Conservation (phyloP, 2,797 vertebrate genomes). For the Siniperca scherzeri region DNA sequence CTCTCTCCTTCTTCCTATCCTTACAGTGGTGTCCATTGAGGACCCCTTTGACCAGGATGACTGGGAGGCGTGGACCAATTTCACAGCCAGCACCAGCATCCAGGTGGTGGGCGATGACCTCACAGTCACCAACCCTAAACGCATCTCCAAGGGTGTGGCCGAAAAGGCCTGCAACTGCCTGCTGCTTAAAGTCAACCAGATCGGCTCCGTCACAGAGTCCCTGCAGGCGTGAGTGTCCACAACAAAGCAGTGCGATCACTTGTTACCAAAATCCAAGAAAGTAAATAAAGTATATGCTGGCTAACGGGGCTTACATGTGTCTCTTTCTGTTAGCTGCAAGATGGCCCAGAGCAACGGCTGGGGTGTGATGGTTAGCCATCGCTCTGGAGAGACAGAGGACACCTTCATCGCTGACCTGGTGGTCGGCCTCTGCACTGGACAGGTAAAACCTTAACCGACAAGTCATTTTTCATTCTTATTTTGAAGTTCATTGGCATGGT, state of each 20-base stretch:
- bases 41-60: conserved; percentile 99
- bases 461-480: neutral
- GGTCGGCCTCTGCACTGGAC: conserved; percentile 98
- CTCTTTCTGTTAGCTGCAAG: conserved; percentile 90
- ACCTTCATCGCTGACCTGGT: conserved; percentile 99
- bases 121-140: conserved; percentile 98
- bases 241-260: neutral
- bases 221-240: conserved; percentile 93
- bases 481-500: neutral
- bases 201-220: conserved; percentile 96
- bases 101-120: conserved; percentile 99
- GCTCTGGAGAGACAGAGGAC: conserved; percentile 98
- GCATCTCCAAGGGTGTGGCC: conserved; percentile 91
- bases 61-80: conserved; percentile 95
- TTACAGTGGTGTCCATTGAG: conserved; percentile 96
- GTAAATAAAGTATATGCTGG: neutral
- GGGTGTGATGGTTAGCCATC: conserved; percentile 99
- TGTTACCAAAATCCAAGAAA: neutral
- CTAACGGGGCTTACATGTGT: neutral
- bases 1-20: neutral
- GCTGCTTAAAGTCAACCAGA: conserved; percentile 99
- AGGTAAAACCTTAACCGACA: conserved; percentile 83
- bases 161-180: conserved; percentile 98
- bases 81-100: conserved; percentile 90
- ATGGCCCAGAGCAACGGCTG: conserved; percentile 96